A percentile compares a stretch with the other conserved stretches of the same genome.
These are phyloP conservation scores for Cydia splendana DNA, from an alignment of 1,140 invertebrate genomes.

Conservation along the genomic window DNA sequence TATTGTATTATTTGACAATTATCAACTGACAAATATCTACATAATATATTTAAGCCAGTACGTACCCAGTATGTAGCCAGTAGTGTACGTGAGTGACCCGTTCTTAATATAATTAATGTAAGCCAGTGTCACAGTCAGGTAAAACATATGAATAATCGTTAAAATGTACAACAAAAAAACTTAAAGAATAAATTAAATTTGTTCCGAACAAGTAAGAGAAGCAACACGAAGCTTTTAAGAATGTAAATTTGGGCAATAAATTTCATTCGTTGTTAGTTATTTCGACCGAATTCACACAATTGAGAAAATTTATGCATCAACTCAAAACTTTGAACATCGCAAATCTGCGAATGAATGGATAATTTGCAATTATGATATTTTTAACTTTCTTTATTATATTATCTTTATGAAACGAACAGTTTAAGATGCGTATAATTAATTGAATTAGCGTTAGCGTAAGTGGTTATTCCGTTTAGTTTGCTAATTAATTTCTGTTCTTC, in stretches of 20 bases:
- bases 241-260: constrained; percentile 47
- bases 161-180: not conserved
- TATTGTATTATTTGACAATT: too few species aligned
- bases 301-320: constrained; percentile 45
- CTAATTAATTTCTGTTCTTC: not conserved
- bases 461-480: constrained; percentile 2
- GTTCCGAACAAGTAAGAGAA: constrained; percentile 33
- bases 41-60: too few species aligned
- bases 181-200: not conserved
- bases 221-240: constrained; percentile 31
- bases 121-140: not conserved
- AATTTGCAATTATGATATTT: constrained; percentile 42
- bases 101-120: too few species aligned
- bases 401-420: not conserved
- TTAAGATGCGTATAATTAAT: not conserved
- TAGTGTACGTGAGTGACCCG: too few species aligned
- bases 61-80: too few species aligned
- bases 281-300: constrained; percentile 45
- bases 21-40: too few species aligned
- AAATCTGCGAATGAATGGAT: constrained; percentile 29
- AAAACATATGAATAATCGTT: not conserved
- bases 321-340: constrained; percentile 37
- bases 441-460: not conserved
- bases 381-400: not conserved
- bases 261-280: constrained; percentile 51